These are phyloP conservation scores for Ctenochaetus hawaiiensis DNA, from an alignment of 2,797 vertebrate genomes.

Conservation along the genomic window DNA sequence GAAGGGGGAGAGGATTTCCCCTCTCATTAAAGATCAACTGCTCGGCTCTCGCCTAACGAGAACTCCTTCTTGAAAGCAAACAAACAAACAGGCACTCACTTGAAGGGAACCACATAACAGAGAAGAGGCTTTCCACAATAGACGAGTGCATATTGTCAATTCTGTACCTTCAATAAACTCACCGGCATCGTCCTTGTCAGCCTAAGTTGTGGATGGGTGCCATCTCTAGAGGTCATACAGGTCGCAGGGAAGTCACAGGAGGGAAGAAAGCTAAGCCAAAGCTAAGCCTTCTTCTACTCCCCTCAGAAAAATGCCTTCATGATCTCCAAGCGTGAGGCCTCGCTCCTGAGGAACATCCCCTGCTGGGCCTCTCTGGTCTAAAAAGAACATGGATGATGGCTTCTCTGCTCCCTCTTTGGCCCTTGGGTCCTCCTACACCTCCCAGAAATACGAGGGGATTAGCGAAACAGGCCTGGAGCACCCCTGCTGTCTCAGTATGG, in stretches of 20 bases:
- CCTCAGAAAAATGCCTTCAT: slow-evolving; percentile 64
- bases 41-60: slow-evolving; percentile 66
- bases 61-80: slow-evolving; percentile 58
- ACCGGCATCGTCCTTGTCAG: background rate
- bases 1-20: slow-evolving; percentile 54
- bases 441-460: slow-evolving; percentile 77
- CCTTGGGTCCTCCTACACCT: slow-evolving; percentile 70
- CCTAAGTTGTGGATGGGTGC: background rate
- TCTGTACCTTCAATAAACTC: slow-evolving; percentile 5
- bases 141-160: slow-evolving; percentile 5
- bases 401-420: slow-evolving; percentile 69
- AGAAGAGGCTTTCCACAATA: slow-evolving; percentile 14
- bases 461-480: slow-evolving; percentile 68
- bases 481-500: slow-evolving; percentile 71
- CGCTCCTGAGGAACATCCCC: slow-evolving; percentile 60
- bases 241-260: slow-evolving; percentile 56
- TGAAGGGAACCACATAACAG: slow-evolving; percentile 8
- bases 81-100: slow-evolving; percentile 58
- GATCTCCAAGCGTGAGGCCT: slow-evolving; percentile 61
- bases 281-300: slow-evolving; percentile 39
- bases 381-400: slow-evolving; percentile 77
- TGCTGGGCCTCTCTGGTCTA: slow-evolving; percentile 71
- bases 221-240: slow-evolving; percentile 34
- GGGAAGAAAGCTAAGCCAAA: slow-evolving; percentile 27
- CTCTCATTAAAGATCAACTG: slow-evolving; percentile 80